Evolutionary conservation across 2,113 vertebrate species (phyloP).

Genomic region (Sisor rabdophorus): DNA sequence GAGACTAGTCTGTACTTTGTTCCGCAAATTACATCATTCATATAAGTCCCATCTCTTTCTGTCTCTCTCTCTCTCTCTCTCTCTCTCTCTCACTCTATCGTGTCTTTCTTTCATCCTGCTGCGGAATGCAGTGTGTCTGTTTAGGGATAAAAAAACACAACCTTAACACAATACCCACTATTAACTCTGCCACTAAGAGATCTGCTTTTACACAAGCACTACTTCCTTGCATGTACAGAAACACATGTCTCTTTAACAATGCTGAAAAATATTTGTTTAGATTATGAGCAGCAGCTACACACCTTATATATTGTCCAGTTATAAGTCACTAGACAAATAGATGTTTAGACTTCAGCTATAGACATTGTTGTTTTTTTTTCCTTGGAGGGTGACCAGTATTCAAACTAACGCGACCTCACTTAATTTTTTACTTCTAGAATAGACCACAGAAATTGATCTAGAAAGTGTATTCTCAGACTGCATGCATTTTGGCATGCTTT

Average conservation of each 20-base stretch:
- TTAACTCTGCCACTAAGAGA: conserved; percentile 5
- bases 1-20: conserved; percentile 61
- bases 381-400: not conserved
- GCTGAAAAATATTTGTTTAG: not conserved
- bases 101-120: conserved; percentile 1
- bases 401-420: too few species aligned
- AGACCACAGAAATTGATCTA: not conserved
- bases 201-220: not conserved
- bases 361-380: not conserved
- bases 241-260: not conserved
- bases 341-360: not conserved
- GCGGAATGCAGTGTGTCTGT: conserved; percentile 17
- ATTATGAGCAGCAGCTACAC: not conserved
- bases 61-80: conserved; percentile 23
- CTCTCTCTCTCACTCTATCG: conserved; percentile 11
- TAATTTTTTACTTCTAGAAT: too few species aligned
- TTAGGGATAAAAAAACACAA: not conserved
- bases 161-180: conserved; percentile 14
- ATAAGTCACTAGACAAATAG: not conserved
- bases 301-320: not conserved
- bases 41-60: conserved; percentile 59
- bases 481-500: not conserved
- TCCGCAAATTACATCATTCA: conserved; percentile 71
- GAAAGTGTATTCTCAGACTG: not conserved
- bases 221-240: not conserved